phyloP scores from a whole-genome alignment of 2,888 invertebrate genomes.

The Leptogaster cylindrica region DNA sequence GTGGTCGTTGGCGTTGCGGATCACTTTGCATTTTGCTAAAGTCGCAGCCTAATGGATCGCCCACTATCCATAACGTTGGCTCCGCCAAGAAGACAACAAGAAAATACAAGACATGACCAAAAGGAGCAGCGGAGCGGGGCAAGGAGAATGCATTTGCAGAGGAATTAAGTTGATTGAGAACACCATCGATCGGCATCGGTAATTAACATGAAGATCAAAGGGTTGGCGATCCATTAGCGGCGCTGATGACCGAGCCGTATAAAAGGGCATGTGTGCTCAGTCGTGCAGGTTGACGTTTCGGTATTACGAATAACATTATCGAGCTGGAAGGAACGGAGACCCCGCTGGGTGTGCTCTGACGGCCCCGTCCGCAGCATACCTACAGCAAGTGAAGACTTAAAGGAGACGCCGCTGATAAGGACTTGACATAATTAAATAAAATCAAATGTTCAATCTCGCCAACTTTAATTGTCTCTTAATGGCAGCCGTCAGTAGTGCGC shows the following conservation, averaged over 20 bases:
- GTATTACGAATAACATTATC: slow-evolving; percentile 19
- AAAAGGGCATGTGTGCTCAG: background rate
- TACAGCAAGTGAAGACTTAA: slow-evolving; percentile 3
- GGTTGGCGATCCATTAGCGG: slow-evolving; percentile 34
- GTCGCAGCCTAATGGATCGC: background rate
- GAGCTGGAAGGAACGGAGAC: background rate
- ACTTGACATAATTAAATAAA: slow-evolving; percentile 29
- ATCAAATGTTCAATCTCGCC: slow-evolving; percentile 2
- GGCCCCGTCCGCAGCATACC: background rate
- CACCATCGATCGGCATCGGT: slow-evolving; percentile 34
- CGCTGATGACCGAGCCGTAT: slow-evolving; percentile 25
- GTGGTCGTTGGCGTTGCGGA: background rate
- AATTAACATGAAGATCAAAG: slow-evolving; percentile 36
- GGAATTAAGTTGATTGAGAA: slow-evolving; percentile 39
- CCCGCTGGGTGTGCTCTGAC: background rate
- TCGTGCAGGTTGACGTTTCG: slow-evolving; percentile 1
- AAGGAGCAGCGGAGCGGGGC: background rate
- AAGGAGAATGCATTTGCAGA: slow-evolving; percentile 10
- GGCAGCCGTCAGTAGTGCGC: slow-evolving; percentile 18
- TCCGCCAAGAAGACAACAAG: background rate
- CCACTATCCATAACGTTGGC: slow-evolving; percentile 5
- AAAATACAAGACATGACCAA: background rate
- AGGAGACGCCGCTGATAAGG: slow-evolving; percentile 29
- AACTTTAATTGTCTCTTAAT: slow-evolving; percentile 22
- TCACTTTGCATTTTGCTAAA: background rate